These are phyloP conservation scores for Creontiades dilutus DNA, from an alignment of 2,888 invertebrate species.

Conservation along the genomic window DNA sequence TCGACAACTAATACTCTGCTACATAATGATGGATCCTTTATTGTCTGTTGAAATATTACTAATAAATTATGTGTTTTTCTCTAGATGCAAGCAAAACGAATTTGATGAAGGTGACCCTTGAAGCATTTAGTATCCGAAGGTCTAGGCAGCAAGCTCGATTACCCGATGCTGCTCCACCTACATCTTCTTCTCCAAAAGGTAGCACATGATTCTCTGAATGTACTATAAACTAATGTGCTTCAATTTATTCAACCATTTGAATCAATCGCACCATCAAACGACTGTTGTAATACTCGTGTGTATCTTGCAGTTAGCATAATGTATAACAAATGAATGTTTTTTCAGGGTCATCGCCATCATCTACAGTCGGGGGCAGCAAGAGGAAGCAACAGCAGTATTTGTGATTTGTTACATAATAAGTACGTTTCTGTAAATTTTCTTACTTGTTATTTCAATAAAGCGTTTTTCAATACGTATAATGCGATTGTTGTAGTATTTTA, in stretches of 20 bases:
- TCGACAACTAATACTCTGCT: too few species aligned
- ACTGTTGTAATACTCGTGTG: background rate
- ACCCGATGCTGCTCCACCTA: conserved; percentile 46
- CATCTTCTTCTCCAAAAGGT: conserved; percentile 65
- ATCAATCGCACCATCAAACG: background rate
- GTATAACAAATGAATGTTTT: background rate
- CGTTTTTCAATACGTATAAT: background rate
- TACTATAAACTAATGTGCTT: too few species aligned
- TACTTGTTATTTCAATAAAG: background rate
- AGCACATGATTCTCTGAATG: background rate
- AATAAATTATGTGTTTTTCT: background rate
- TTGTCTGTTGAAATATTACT: too few species aligned
- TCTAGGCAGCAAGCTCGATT: conserved; percentile 70
- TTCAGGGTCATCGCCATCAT: conserved; percentile 67
- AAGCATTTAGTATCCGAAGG: conserved; percentile 75
- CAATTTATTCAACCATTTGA: too few species aligned
- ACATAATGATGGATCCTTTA: too few species aligned
- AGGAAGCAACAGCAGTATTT: conserved; percentile 75
- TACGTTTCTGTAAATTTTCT: conserved; percentile 7
- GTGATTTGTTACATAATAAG: conserved; percentile 71
- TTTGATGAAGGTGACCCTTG: conserved; percentile 75
- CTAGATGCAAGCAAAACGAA: conserved; percentile 74
- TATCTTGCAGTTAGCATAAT: background rate
- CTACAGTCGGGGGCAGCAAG: conserved; percentile 53
- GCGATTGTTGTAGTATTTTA: conserved; percentile 16